phyloP scores from a whole-genome alignment of 2,888 invertebrate genomes.

The Julus scandinavius region DNA sequence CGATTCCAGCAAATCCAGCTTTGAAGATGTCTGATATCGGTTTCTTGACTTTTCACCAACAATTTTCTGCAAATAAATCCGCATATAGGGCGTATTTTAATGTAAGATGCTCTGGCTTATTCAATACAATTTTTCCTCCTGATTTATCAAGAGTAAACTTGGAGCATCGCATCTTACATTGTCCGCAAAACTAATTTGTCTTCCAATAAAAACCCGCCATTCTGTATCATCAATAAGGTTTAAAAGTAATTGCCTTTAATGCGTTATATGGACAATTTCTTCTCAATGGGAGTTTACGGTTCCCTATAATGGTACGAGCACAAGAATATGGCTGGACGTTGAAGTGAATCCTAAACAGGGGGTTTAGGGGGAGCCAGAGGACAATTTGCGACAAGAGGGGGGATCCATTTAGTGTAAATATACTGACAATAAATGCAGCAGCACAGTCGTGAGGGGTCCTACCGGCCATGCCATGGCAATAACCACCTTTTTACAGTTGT shows the following conservation, averaged over 20 bases:
- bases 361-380: slow-evolving; percentile 18
- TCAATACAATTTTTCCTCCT: not conserved
- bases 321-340: not conserved
- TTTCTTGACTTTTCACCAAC: not conserved
- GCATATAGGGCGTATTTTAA: not conserved
- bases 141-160: not conserved
- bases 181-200: slow-evolving; percentile 48
- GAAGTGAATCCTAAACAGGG: slow-evolving; percentile 21
- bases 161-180: not conserved
- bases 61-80: not conserved
- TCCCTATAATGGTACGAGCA: not conserved
- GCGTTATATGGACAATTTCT: slow-evolving; percentile 26
- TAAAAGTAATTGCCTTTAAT: slow-evolving; percentile 24
- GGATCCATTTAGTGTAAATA: slow-evolving; percentile 28
- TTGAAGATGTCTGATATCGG: not conserved
- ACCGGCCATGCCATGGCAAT: too few species aligned
- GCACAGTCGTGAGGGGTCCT: not conserved
- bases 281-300: not conserved
- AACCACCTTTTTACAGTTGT: not conserved
- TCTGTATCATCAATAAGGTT: slow-evolving; percentile 33
- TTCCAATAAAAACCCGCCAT: not conserved
- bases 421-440: not conserved
- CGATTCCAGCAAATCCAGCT: not conserved
- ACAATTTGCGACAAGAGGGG: slow-evolving; percentile 5
- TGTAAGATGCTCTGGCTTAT: not conserved